phyloP scores from a whole-genome alignment of 1,140 invertebrate genomes.

The Eriosoma lanigerum region DNA sequence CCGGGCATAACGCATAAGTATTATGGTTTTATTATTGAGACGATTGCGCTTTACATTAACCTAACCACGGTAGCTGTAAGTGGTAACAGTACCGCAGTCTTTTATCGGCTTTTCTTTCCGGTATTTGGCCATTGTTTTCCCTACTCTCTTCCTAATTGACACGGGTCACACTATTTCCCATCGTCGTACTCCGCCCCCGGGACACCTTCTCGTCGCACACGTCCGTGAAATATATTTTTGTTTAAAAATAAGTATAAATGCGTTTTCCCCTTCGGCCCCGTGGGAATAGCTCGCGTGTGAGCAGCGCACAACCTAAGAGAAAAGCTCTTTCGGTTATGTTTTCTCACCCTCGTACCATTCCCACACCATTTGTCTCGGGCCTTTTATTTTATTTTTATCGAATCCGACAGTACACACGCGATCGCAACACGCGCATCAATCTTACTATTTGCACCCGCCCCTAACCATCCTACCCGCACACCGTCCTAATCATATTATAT shows the following conservation, averaged over 20 bases:
- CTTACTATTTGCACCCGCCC: background rate
- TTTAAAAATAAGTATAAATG: conserved; percentile 47
- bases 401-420: conserved; percentile 17
- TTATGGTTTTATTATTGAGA: no score
- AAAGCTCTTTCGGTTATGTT: conserved; percentile 33
- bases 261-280: conserved; percentile 29
- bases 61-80: background rate
- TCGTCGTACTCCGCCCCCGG: background rate
- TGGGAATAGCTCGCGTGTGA: conserved; percentile 5
- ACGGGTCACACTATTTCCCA: conserved; percentile 24
- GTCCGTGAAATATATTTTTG: conserved; percentile 28
- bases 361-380: conserved; percentile 32
- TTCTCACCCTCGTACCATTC: conserved; percentile 25
- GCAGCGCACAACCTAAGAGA: background rate
- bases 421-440: conserved; percentile 23
- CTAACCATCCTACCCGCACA: background rate
- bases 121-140: conserved; percentile 11
- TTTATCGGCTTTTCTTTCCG: conserved; percentile 12
- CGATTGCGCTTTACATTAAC: no score
- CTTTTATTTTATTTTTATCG: background rate
- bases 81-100: no score
- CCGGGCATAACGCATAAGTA: no score
- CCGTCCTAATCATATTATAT: no score
- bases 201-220: background rate
- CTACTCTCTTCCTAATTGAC: conserved; percentile 31